Evolutionary conservation across 2,888 invertebrate genomes (phyloP), one percentile per base, ranked within the genome.

Genomic region (Liopterus haemorrhoidalis): DNA sequence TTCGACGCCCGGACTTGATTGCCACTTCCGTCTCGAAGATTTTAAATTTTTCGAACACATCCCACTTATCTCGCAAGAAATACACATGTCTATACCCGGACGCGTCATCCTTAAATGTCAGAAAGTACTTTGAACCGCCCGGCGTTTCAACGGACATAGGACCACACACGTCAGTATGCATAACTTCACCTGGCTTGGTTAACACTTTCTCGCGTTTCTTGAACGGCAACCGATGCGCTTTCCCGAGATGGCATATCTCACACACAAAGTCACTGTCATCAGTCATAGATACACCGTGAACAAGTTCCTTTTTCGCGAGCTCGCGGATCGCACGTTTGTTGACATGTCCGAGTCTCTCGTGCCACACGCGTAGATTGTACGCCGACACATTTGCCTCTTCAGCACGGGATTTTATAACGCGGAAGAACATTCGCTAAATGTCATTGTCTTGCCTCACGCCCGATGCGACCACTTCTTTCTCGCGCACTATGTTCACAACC

Each of bases 201-300:
- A n/a, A n/a, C n/a, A n/a, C n/a, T n/a, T n/a, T n/a, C n/a, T n/a
- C n/a, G n/a, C n/a, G n/a, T n/a, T n/a, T n/a, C 11, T 28, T 11
- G 14, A 37, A 22, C n/a, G 24, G 9, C 5, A 18, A 9, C 27
- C 50, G 46, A 46, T 56, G 55, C 20, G 52, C 35, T 36, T 58
- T 58, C 9, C 56, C 54, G 5, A 52, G 44, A 19, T 48, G 44
- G 49, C 56, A 58, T 4, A 51, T 31, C 32, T 55, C 53, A 47
- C 57, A 57, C 20, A 52, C 46, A 21, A 52, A 44, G 19, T 52
- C 48, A 11, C 43, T 45, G 2, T 40, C 5, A 2, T 49, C 41
- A 4, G 42, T 5, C 21, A 50, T 18, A 5, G 31, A 20, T 16
- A 54, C 43, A 20, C 52, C 54, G 15, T 15, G 49, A 20, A 54